Evolutionary conservation across 2,797 vertebrate genomes (phyloP).

Genomic region (Schizopygopsis pylzovi): DNA sequence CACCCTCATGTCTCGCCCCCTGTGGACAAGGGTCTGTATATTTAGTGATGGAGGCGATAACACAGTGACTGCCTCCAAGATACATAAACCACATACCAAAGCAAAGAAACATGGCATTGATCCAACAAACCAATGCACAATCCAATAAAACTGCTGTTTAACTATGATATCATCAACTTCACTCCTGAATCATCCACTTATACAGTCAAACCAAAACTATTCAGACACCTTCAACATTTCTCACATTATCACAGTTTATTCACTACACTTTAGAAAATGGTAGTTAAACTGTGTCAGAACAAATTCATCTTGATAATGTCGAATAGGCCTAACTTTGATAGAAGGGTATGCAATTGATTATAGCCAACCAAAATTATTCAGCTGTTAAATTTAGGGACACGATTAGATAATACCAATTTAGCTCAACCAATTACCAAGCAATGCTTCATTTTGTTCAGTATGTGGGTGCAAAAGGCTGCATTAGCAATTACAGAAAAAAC

Average conservation of each 20-base stretch:
- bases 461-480: not conserved
- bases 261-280: not conserved
- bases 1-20: not conserved
- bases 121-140: not conserved
- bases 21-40: conserved; percentile 18
- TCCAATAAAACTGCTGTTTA: not conserved
- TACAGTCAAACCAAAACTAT: not conserved
- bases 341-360: not conserved
- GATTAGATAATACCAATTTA: not conserved
- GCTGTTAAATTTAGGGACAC: not conserved
- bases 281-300: not conserved
- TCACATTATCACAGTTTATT: not conserved
- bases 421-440: not conserved
- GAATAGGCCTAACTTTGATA: not conserved
- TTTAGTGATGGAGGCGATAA: conserved; percentile 42
- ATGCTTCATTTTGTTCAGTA: not conserved
- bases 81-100: conserved; percentile 34
- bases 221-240: not conserved
- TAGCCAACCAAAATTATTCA: not conserved
- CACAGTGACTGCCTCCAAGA: conserved; percentile 29
- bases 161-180: not conserved
- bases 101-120: not conserved
- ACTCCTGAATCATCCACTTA: not conserved
- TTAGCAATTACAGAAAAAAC: too few relatives aligned
- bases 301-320: not conserved